Evolutionary conservation across 1,140 invertebrate genomes (phyloP).

Genomic region (Neodiprion lecontei): DNA sequence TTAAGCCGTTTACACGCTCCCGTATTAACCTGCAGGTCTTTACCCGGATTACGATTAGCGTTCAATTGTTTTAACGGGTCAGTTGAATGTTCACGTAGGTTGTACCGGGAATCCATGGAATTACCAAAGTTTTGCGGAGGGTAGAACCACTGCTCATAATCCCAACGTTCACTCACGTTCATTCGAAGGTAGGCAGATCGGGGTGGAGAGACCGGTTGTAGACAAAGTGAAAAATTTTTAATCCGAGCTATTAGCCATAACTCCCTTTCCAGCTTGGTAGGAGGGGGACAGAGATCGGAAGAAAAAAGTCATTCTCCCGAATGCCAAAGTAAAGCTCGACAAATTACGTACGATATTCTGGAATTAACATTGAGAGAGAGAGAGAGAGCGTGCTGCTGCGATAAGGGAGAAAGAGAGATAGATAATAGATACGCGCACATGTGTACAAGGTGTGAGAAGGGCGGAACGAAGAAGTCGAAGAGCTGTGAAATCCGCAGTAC

Average conservation of each 20-base stretch:
- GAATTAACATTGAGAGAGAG: too few relatives aligned
- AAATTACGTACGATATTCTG: too few relatives aligned
- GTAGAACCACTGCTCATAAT: constrained; percentile 5
- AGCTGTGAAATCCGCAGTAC: constrained; percentile 3
- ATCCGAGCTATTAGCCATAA: neutral
- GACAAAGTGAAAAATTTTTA: neutral
- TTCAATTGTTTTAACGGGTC: constrained; percentile 4
- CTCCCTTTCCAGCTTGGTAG: neutral
- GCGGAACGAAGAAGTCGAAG: neutral
- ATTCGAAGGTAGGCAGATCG: neutral
- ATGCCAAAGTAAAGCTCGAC: too few relatives aligned
- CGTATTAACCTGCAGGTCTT: neutral
- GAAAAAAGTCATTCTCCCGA: too few relatives aligned
- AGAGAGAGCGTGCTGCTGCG: neutral
- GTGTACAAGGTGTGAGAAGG: neutral
- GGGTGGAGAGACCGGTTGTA: neutral
- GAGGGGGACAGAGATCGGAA: too few relatives aligned
- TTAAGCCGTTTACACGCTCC: neutral
- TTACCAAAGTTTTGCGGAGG: neutral
- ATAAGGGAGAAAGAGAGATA: neutral
- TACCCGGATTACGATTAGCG: constrained; percentile 1
- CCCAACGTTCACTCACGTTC: neutral
- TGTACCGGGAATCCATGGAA: neutral
- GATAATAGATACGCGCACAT: neutral
- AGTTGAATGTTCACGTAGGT: neutral